Conservation (phyloP, 2,797 vertebrate species). For the Siniperca scherzeri region DNA sequence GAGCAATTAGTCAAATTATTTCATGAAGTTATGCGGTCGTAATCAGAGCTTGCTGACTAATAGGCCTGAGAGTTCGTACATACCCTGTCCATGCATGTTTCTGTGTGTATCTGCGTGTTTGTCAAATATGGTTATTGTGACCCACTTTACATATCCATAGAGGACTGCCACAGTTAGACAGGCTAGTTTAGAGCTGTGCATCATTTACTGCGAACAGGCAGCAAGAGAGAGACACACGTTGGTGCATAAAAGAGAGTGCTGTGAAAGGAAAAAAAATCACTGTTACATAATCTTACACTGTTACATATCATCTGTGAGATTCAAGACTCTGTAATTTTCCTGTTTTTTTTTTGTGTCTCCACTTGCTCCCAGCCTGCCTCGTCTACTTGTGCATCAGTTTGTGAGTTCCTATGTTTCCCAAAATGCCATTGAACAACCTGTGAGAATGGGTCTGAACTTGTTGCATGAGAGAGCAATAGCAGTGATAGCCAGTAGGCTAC, state of each 20-base stretch:
- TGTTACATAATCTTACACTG: conserved; percentile 47
- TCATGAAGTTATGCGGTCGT: conserved; percentile 32
- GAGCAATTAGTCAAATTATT: conserved; percentile 53
- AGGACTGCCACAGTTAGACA: conserved; percentile 41
- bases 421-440: conserved; percentile 25
- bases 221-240: conserved; percentile 21
- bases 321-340: conserved; percentile 14
- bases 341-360: conserved; percentile 11
- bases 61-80: background rate
- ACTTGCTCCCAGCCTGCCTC: background rate
- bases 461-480: conserved; percentile 43
- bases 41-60: conserved; percentile 37
- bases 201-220: conserved; percentile 29
- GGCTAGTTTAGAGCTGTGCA: conserved; percentile 22
- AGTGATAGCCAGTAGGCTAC: conserved; percentile 1
- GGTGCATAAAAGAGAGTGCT: conserved; percentile 31
- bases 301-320: conserved; percentile 23
- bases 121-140: conserved; percentile 33
- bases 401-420: conserved; percentile 28
- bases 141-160: conserved; percentile 40
- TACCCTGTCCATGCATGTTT: background rate
- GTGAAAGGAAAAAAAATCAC: conserved; percentile 11
- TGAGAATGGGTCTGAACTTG: conserved; percentile 36
- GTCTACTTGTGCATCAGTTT: conserved; percentile 12
- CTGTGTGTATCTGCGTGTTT: conserved; percentile 16